phyloP scores from a whole-genome alignment of 2,888 invertebrate species.

The Leptogaster cylindrica region DNA sequence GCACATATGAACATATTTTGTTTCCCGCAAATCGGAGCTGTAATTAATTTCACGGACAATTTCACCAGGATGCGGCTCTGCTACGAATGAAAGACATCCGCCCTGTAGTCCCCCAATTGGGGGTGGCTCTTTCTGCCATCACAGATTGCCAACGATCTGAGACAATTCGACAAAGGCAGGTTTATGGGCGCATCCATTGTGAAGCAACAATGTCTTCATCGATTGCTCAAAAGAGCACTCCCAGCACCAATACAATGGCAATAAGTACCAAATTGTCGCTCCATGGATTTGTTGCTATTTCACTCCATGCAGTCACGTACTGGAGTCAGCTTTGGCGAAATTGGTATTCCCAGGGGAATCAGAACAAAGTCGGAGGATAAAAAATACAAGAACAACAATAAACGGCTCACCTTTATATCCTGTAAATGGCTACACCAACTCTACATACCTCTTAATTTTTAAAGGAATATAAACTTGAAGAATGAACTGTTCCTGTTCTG shows the following conservation, averaged over 20 bases:
- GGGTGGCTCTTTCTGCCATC: too few species aligned
- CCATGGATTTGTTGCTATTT: neutral
- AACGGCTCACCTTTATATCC: too few species aligned
- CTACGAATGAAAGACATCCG: neutral
- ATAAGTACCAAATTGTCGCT: neutral
- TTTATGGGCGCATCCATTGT: neutral
- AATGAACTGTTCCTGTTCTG: too few species aligned
- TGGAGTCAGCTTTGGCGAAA: neutral
- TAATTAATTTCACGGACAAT: conserved; percentile 20
- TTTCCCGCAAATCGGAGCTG: neutral
- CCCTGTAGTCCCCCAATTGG: neutral
- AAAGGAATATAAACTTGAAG: too few species aligned
- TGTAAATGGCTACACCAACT: too few species aligned
- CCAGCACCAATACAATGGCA: neutral
- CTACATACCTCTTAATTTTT: too few species aligned
- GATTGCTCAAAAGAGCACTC: neutral
- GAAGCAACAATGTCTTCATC: conserved; percentile 14
- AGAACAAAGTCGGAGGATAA: too few species aligned
- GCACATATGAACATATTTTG: neutral
- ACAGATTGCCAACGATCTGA: too few species aligned
- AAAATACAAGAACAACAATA: too few species aligned
- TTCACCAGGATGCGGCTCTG: neutral
- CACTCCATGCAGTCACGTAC: neutral
- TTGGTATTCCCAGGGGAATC: too few species aligned
- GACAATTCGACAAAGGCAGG: neutral